Evolutionary conservation across 92 coral and sea anemone genomes (phyloP), one percentile per base, ranked within the genome.

Genomic region (Galaxea fascicularis): DNA sequence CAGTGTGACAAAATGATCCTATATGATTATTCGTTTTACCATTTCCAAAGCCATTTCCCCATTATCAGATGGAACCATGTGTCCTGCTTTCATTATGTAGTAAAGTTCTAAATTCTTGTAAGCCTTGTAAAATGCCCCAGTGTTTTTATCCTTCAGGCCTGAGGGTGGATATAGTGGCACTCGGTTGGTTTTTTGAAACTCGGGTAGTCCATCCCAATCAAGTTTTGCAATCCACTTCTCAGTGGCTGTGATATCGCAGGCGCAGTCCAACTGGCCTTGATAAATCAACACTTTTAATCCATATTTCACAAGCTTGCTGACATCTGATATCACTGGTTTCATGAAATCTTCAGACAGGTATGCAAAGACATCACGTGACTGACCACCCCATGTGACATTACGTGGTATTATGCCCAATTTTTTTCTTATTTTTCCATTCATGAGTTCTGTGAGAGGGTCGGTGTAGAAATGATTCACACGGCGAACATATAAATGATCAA

Each of bases 31-130:
- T 79, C 87, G 75, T 39, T 88, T 79, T 0, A 94, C 96, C 98
- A 96, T 96, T 63, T 95, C 93, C 76, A 94, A 89, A 68, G 98
- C 98, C 98, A 96, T 96, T 76, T 96, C 98, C 12, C 98, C 98
- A 70, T 93, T 93, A 85, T 96, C 98, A 18, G 96, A 49, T 15
- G 98, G 98, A 0, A 96, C 98, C 98, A 96, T 96, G 63, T 96
- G 98, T 59, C 98, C 98, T 60, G 98, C 98, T 80, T 92, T 94
- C 76, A 96, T 67, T 27, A 96, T 83, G 65, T 94, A 92, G 73
- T 94, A 96, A 71, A 96, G 87, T 80, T 94, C 91, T 24, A 96
- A 78, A 74, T 93, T 91, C 79, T 66, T 68, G 79, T 87, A 96
- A 51, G 88, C 90, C 86, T 96, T 96, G 64, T 88, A 87, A 71